phyloP scores from a whole-genome alignment of 2,888 invertebrate species.

The Chrysopilus asiliformis region DNA sequence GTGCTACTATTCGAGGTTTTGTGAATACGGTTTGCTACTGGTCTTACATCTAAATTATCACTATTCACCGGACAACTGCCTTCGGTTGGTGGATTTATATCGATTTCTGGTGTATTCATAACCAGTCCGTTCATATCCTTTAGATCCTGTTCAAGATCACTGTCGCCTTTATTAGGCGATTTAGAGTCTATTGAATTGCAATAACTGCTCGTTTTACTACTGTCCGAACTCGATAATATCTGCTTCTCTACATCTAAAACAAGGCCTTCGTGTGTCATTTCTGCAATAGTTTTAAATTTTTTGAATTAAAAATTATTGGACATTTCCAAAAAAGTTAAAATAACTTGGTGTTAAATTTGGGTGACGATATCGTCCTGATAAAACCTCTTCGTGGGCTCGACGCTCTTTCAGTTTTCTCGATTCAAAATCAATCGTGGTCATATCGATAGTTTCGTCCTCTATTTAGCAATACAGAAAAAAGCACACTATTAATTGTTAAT shows the following conservation, averaged over 20 bases:
- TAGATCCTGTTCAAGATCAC: conserved; percentile 24
- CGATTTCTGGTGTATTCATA: conserved; percentile 25
- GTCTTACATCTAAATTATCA: background rate
- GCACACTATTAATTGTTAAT: background rate
- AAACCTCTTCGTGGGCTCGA: conserved; percentile 35
- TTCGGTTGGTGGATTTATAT: conserved; percentile 26
- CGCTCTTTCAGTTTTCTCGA: conserved; percentile 34
- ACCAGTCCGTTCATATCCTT: conserved; percentile 24
- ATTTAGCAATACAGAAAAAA: background rate
- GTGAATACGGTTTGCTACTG: conserved; percentile 18
- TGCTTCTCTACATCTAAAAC: conserved; percentile 14
- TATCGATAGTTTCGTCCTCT: conserved; percentile 33
- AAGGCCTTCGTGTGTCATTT: conserved; percentile 10
- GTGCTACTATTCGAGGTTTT: conserved; percentile 40
- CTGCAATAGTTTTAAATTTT: conserved; percentile 6
- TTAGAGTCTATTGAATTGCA: conserved; percentile 31
- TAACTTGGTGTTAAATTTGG: conserved; percentile 34
- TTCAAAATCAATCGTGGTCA: conserved; percentile 35
- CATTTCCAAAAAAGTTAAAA: conserved; percentile 1
- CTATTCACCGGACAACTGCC: conserved; percentile 7
- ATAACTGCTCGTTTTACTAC: conserved; percentile 15
- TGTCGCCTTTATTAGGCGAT: conserved; percentile 15
- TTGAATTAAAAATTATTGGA: background rate
- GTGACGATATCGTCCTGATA: conserved; percentile 34
- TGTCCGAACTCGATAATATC: conserved; percentile 23